These are phyloP conservation scores for Cataglyphis altisquamis DNA, from an alignment of 2,888 invertebrate genomes.

Conservation along the genomic window DNA sequence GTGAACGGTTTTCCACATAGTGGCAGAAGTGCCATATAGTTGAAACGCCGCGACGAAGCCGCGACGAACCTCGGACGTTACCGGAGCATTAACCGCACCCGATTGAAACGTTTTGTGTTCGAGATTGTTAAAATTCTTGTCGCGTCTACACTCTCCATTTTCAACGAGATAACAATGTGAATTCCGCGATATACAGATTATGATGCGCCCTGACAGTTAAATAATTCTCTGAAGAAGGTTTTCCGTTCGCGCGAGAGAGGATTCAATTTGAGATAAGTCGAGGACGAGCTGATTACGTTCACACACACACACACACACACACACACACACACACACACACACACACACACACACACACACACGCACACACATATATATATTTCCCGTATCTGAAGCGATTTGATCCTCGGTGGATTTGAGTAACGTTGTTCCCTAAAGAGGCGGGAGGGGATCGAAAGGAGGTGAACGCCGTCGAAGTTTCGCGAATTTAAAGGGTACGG, in stretches of 20 bases:
- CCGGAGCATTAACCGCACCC: background rate
- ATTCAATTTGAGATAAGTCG: background rate
- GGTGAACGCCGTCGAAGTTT: slow-evolving; percentile 36
- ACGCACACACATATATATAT: no score
- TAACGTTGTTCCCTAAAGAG: slow-evolving; percentile 11
- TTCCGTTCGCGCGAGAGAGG: background rate
- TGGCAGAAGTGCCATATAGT: background rate
- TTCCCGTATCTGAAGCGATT: background rate
- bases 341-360: no score
- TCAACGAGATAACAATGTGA: background rate
- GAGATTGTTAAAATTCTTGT: no score
- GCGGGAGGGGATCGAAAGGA: background rate
- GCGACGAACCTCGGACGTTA: background rate
- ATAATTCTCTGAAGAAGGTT: background rate
- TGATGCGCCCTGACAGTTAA: background rate
- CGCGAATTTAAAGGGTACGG: slow-evolving; percentile 64
- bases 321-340: no score
- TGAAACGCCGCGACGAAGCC: background rate
- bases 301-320: no score
- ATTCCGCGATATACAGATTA: background rate
- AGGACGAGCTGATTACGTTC: background rate
- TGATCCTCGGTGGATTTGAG: background rate
- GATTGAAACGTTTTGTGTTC: background rate
- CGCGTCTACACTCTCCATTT: background rate
- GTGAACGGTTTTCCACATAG: background rate